These are phyloP conservation scores for Diuraphis noxia DNA, from an alignment of 1,140 invertebrate genomes.

Conservation along the genomic window DNA sequence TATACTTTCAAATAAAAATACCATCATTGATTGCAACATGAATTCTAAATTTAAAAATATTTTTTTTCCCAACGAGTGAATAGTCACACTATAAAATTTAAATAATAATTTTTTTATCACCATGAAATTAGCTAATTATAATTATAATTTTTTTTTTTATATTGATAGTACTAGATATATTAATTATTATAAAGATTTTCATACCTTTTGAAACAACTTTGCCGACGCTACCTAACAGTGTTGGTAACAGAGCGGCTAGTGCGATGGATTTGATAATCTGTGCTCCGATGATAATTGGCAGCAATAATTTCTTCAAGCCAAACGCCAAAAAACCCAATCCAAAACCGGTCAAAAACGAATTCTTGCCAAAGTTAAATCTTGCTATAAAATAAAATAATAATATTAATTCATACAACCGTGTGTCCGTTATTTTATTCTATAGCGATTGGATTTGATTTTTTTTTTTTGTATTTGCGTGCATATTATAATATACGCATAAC, in stretches of 20 bases:
- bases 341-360: conserved; percentile 71
- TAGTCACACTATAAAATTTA: background rate
- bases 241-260: conserved; percentile 79
- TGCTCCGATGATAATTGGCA: conserved; percentile 72
- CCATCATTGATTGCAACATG: background rate
- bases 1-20: background rate
- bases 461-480: background rate
- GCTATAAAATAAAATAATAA: conserved; percentile 55
- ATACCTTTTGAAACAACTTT: conserved; percentile 79
- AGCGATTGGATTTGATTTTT: too few relatives aligned
- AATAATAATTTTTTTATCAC: too few relatives aligned
- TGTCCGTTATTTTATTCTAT: background rate
- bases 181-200: conserved; percentile 56
- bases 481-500: background rate
- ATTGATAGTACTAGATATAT: background rate
- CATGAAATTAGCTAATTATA: too few relatives aligned
- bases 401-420: background rate
- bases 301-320: conserved; percentile 77
- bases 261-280: conserved; percentile 79
- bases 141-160: background rate
- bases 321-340: conserved; percentile 75
- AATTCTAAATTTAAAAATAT: background rate
- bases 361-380: conserved; percentile 62
- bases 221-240: conserved; percentile 77
- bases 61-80: background rate